A percentile compares a stretch with the other conserved stretches of the same genome.
These are phyloP conservation scores for Lepidurus couesii DNA, from an alignment of 1,140 invertebrate species.

Conservation along the genomic window DNA sequence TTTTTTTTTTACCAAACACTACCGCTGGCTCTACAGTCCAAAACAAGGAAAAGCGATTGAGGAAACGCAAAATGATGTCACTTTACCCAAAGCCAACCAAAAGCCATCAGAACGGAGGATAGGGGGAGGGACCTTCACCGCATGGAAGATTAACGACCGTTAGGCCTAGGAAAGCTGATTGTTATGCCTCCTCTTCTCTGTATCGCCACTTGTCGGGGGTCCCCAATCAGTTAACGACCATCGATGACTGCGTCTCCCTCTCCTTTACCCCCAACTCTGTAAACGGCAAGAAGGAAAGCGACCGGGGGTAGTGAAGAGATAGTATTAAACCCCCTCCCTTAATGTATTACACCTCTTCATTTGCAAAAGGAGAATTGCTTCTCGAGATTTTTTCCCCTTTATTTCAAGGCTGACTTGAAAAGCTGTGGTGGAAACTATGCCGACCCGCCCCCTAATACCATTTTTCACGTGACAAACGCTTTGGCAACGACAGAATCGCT, in stretches of 20 bases:
- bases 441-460: background rate
- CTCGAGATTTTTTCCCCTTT: background rate
- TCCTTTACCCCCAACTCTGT: background rate
- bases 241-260: background rate
- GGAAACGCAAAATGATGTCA: background rate
- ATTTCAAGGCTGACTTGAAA: background rate
- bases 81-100: background rate
- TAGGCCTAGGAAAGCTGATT: constrained; percentile 9
- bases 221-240: constrained; percentile 11
- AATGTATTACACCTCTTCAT: background rate
- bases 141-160: background rate
- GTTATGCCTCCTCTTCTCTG: constrained; percentile 6
- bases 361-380: background rate
- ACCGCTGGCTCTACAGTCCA: background rate
- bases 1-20: constrained; percentile 6
- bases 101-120: too few relatives aligned
- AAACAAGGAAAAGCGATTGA: background rate
- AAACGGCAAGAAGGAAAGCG: background rate
- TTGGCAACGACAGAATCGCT: background rate
- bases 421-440: background rate
- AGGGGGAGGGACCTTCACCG: too few relatives aligned
- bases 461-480: constrained; percentile 13
- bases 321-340: background rate
- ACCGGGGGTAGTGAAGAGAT: background rate
- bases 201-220: constrained; percentile 8